Evolutionary conservation across 2,113 vertebrate species (phyloP), one percentile per base, ranked within the genome.

Genomic region (Stercorarius parasiticus): DNA sequence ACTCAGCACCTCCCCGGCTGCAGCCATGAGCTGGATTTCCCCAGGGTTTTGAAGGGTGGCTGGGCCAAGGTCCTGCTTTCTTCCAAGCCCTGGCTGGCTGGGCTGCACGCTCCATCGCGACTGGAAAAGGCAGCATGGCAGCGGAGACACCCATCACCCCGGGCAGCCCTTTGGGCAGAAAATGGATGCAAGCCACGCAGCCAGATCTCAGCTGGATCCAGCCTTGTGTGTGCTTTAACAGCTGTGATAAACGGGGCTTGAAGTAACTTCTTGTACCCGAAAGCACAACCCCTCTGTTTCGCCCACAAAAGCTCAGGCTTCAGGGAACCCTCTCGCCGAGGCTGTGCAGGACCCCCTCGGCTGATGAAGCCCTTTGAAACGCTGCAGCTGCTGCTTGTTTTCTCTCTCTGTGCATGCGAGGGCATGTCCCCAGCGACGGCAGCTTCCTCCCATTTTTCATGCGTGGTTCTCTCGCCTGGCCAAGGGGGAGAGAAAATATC

Each of bases 81-180:
- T 30, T 2, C 0, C 19, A 3, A 42, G 43, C 40, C 47, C 40
- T 22, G 58, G 18, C 65, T 16, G 30, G 40, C 27, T 38, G 47
- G 23, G 49, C 20, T 2, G 22, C 20, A 26, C 1, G 0, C 30
- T 32, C 53, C 6, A 0, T 18, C 1, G 1, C 9, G 0, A 47
- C 23, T 20, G 71, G 71, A n/a, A 69, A 15, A 34, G n/a, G 43
- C 34, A 10, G 12, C 1, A 2, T 6, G 32, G 36, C 2, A 12
- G 8, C 15, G 2, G n/a, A 32, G 67, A 18, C 47, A 32, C 77
- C 36, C 69, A 8, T 5, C 26, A 12, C 20, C 29, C 55, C 3
- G 0, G 40, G 40, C 78, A 82, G 69, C 49, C 18, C 42, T n/a
- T 19, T 0, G 15, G 42, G 64, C 16, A 78, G 80, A 47, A 81